Evolutionary conservation across 2,113 vertebrate species (phyloP), one percentile per base, ranked within the genome.

Genomic region (Thinocorus orbignyianus): DNA sequence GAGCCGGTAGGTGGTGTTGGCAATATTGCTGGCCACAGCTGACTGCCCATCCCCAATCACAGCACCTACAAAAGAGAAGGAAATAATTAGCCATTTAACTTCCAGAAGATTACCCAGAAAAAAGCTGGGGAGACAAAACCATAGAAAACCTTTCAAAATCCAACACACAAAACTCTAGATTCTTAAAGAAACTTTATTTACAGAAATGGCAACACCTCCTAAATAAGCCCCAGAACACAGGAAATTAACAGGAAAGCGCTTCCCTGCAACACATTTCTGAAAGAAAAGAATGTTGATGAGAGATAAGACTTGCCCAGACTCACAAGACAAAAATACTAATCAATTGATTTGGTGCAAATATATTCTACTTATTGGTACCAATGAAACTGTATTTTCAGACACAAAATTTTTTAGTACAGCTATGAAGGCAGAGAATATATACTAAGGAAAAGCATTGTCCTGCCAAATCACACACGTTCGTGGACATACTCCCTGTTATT

Each of bases 1-100:
- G 88, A 99, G 98, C 13, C 99, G 98, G 96, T 99, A 99, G 23
- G 99, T 99, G 55, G 99, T 99, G 97, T 99, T 99, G 85, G 99
- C 99, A 89, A 99, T 99, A 97, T 99, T 99, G 97, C 99, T 99
- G 96, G 99, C 99, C 46, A 99, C 99, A 1, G 99, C 99, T 57
- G 99, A 99, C 97, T 99, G 99, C 20, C 99, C 99, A 68, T 99
- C 99, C 55, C 99, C 99, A 71, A 99, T 99, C 11, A 99, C 99
- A 14, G 99, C 99, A 64, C 99, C 99, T 99, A 94, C 10, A 82
- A 10, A 70, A 92, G 76, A n/a, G 18, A 10, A 7, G 15, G 4
- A 64, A 84, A 78, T 66, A 23, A 92, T 70, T 33, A 91, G 10
- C 13, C 83, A 73, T 41, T 91, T 42, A 88, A 74, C 58, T 17